Conservation (phyloP, 1,140 invertebrate genomes). For the Anastrepha ludens region DNA sequence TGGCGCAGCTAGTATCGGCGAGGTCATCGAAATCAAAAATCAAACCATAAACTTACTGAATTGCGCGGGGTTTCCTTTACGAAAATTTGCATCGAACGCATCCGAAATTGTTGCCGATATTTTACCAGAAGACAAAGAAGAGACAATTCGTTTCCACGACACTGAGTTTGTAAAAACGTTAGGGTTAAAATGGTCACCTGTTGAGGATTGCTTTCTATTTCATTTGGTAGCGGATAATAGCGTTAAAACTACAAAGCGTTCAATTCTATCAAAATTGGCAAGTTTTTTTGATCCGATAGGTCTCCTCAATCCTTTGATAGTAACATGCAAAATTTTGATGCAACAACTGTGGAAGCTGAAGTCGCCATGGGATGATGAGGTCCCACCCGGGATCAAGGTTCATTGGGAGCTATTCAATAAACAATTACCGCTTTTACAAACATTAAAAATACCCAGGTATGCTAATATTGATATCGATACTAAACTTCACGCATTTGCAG, state of each 20-base stretch:
- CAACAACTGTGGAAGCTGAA: slow-evolving; percentile 62
- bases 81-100: slow-evolving; percentile 50
- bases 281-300: slow-evolving; percentile 67
- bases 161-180: slow-evolving; percentile 58
- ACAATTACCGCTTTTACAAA: background rate
- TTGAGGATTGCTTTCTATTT: slow-evolving; percentile 60
- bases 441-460: background rate
- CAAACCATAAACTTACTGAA: slow-evolving; percentile 39
- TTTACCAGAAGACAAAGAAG: background rate
- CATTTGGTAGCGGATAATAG: background rate
- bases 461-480: background rate
- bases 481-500: background rate
- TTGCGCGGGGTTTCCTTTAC: slow-evolving; percentile 19
- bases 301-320: slow-evolving; percentile 63
- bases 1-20: background rate
- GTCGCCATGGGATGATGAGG: slow-evolving; percentile 46
- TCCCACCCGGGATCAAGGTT: too few relatives aligned
- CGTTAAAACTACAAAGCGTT: slow-evolving; percentile 58
- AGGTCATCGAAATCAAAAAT: background rate
- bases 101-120: background rate
- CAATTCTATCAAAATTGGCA: slow-evolving; percentile 59
- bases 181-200: slow-evolving; percentile 67
- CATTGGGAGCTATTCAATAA: too few relatives aligned
- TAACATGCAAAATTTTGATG: slow-evolving; percentile 66
- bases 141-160: background rate